Conservation (phyloP, 2,888 invertebrate species). For the Drosophila merina region DNA sequence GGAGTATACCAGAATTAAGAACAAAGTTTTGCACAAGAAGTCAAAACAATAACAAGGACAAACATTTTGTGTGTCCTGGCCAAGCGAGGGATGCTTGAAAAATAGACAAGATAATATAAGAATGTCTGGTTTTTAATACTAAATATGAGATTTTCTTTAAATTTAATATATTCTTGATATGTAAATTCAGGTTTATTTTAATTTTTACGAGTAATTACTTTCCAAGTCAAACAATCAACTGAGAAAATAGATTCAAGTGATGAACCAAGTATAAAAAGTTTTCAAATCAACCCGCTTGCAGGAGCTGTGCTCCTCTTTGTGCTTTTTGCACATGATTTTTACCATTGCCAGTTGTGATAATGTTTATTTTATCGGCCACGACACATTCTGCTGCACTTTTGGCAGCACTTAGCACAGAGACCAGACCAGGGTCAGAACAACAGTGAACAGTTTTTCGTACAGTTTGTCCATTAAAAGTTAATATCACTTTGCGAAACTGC, state of each 20-base stretch:
- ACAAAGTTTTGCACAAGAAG: conserved; percentile 74
- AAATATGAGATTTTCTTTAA: background rate
- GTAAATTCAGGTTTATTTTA: background rate
- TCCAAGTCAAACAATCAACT: conserved; percentile 27
- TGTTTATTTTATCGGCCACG: conserved; percentile 80
- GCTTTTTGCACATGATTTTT: conserved; percentile 77
- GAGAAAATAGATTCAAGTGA: background rate
- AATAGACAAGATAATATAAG: background rate
- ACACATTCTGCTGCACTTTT: conserved; percentile 80
- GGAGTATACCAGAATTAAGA: conserved; percentile 57
- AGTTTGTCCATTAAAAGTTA: conserved; percentile 80
- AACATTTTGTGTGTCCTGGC: conserved; percentile 42
- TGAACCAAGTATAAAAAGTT: conserved; percentile 15
- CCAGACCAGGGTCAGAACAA: conserved; percentile 66
- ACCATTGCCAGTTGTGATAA: conserved; percentile 77
- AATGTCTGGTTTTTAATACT: too few relatives aligned
- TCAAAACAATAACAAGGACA: conserved; percentile 79
- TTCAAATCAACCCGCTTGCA: conserved; percentile 34
- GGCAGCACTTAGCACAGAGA: conserved; percentile 75
- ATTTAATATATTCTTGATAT: background rate
- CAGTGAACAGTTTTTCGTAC: conserved; percentile 70
- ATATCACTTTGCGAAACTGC: conserved; percentile 77
- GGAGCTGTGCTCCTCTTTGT: conserved; percentile 53
- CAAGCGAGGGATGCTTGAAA: conserved; percentile 39
- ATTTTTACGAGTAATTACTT: background rate